phyloP scores from a whole-genome alignment of 2,113 vertebrate genomes.

The Xenus cinereus region DNA sequence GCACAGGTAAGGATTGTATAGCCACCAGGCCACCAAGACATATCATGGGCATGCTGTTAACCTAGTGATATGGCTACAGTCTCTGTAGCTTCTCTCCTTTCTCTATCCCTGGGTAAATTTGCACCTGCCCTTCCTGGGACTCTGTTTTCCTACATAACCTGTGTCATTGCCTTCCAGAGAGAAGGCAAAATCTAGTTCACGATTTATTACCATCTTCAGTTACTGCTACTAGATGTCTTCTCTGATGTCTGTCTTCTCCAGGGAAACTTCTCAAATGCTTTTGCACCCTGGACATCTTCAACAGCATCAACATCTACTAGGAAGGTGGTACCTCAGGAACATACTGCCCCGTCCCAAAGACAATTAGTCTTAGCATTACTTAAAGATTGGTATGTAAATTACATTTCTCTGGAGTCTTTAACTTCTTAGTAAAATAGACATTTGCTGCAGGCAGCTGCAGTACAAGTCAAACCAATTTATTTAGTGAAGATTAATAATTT shows the following conservation, averaged over 20 bases:
- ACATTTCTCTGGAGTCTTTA: neutral
- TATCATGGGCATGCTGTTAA: neutral
- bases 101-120: neutral
- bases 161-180: neutral
- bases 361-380: neutral
- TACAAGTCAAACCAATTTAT: constrained; percentile 42
- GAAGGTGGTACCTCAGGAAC: neutral
- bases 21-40: neutral
- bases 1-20: neutral
- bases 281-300: neutral
- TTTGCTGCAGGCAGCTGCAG: constrained; percentile 22
- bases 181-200: neutral
- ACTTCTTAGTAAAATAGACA: constrained; percentile 1
- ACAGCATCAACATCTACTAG: neutral
- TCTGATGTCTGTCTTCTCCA: neutral
- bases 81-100: neutral
- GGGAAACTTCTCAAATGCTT: neutral
- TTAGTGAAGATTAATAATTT: constrained; percentile 42
- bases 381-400: constrained; percentile 20
- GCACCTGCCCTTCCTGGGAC: neutral
- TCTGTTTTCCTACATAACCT: neutral
- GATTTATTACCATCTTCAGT: neutral
- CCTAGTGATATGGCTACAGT: neutral
- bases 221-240: neutral
- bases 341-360: neutral